Evolutionary conservation across 2,797 vertebrate species (phyloP), one percentile per base, ranked within the genome.

Genomic region (Odontamblyopus lacepedii): DNA sequence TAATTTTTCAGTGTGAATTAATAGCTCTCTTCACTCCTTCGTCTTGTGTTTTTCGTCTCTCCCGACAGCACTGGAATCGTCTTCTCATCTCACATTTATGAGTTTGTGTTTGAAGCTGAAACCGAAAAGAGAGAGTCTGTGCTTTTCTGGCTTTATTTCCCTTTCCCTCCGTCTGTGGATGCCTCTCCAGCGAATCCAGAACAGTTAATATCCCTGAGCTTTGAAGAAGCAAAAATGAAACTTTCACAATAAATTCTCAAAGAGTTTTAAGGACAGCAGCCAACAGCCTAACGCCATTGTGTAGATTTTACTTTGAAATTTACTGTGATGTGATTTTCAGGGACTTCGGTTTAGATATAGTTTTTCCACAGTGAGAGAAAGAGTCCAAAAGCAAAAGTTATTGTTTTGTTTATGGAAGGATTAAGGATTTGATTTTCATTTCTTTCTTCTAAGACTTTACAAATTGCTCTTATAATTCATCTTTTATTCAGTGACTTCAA

Each of bases 21-120:
- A 38, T 3, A 2, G 35, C 83, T 60, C 72, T 75, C 82, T 78
- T 78, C 77, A 53, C 78, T 76, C 72, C 75, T 74, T 86, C 79
- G 78, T 73, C 82, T 80, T 79, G 79, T 82, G 84, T 80, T 84
- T 82, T 78, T 62, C 76, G 67, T 68, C 80, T 83, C 87, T 89
- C 83, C 85, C 86, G 81, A 85, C 78, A 59, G 78, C 66, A 62
- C 79, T 12, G 65, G 86, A 81, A 80, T 86, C 88, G 76, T 80
- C 57, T 78, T 62, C 61, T 63, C 85, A 77, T 80, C 79, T 82
- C 73, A 79, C 78, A 76, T 81, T 73, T 55, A 27, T 67, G 78
- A 74, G 81, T 82, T 65, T 70, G 65, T 87, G 80, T 82, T 87
- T 81, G 78, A 81, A 70, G 74, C 76, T 75, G 78, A 73, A 80